Conservation (phyloP, 2,888 invertebrate species). For the Noctuana brunneofusca region DNA sequence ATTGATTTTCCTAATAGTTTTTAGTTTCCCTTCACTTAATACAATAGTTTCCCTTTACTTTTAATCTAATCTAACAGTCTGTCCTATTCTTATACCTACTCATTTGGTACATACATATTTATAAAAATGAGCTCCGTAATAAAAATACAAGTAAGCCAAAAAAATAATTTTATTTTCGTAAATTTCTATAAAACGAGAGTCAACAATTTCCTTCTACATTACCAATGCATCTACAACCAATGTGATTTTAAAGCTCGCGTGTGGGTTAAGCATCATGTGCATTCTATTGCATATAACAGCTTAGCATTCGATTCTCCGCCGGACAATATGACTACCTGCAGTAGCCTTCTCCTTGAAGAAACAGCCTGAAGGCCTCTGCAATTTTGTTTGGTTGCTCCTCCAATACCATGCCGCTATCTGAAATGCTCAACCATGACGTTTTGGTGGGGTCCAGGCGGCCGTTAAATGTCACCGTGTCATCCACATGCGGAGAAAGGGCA, state of each 20-base stretch:
- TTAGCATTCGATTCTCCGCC: slow-evolving; percentile 51
- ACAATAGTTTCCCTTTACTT: slow-evolving; percentile 1
- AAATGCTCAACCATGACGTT: slow-evolving; percentile 99
- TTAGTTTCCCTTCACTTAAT: too few relatives aligned
- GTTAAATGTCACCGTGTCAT: slow-evolving; percentile 98
- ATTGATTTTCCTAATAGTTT: neutral
- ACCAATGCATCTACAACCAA: slow-evolving; percentile 73
- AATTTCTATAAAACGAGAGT: slow-evolving; percentile 72
- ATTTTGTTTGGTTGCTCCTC: slow-evolving; percentile 99
- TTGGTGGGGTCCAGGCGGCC: slow-evolving; percentile 96
- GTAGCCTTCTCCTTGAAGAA: slow-evolving; percentile 99
- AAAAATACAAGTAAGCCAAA: slow-evolving; percentile 56
- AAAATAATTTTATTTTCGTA: slow-evolving; percentile 77
- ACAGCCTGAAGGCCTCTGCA: slow-evolving; percentile 97
- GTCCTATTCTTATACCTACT: neutral
- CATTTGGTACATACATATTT: too few relatives aligned
- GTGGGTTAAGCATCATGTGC: slow-evolving; percentile 72
- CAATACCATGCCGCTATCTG: slow-evolving; percentile 98
- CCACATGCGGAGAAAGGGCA: slow-evolving; percentile 96
- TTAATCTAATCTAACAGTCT: neutral
- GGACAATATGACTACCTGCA: slow-evolving; percentile 84
- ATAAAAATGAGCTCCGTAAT: slow-evolving; percentile 1
- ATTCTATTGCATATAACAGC: slow-evolving; percentile 65
- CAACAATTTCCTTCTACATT: slow-evolving; percentile 72
- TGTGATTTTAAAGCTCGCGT: slow-evolving; percentile 77